Percentiles rank a stretch among this genome's conserved stretches.
Conservation (phyloP, 2,888 invertebrate genomes). For the Ceramica pisi region DNA sequence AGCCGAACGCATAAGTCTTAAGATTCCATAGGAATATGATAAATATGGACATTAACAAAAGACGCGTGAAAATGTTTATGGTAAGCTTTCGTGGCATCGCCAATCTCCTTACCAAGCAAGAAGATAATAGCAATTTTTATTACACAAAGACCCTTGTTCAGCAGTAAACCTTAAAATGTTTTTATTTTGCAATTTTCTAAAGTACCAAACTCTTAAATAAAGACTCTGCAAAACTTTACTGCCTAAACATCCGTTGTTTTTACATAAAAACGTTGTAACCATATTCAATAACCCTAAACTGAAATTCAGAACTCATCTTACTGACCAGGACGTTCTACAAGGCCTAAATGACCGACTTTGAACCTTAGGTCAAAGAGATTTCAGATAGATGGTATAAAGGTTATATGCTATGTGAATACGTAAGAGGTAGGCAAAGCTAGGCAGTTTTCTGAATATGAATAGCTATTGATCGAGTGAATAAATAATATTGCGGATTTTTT, state of each 20-base stretch:
- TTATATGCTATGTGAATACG: constrained; percentile 53
- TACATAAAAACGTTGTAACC: constrained; percentile 39
- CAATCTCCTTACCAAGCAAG: background rate
- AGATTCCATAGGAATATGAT: no score
- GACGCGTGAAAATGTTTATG: background rate
- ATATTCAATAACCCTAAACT: constrained; percentile 47
- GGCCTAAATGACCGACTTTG: constrained; percentile 31
- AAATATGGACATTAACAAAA: no score
- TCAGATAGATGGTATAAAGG: constrained; percentile 48
- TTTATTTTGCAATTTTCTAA: constrained; percentile 35
- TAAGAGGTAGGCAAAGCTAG: constrained; percentile 23
- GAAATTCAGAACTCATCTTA: constrained; percentile 59
- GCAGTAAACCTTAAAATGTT: constrained; percentile 29
- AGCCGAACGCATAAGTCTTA: no score
- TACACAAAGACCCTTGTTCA: constrained; percentile 3
- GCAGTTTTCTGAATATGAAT: constrained; percentile 39
- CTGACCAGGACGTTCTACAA: constrained; percentile 46
- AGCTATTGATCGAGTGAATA: constrained; percentile 25
- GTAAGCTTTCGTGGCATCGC: background rate
- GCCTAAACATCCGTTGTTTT: constrained; percentile 25
- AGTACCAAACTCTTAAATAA: constrained; percentile 19
- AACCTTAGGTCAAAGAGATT: constrained; percentile 54
- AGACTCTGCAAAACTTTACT: constrained; percentile 41
- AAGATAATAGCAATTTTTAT: constrained; percentile 31
- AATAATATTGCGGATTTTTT: constrained; percentile 26